phyloP scores from a whole-genome alignment of 2,888 invertebrate genomes.

The Patella depressa region DNA sequence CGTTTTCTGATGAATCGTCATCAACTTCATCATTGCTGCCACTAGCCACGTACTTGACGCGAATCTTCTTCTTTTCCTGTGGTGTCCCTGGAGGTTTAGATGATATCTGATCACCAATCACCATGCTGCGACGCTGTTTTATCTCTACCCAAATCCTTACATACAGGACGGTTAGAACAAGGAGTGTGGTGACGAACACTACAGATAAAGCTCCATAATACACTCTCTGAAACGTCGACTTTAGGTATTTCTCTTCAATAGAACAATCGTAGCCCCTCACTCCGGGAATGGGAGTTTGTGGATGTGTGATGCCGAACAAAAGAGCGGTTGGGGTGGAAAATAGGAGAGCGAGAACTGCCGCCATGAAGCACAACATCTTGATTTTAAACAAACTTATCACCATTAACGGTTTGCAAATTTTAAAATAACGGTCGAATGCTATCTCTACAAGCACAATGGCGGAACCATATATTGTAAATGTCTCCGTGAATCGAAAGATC shows the following conservation, averaged over 20 bases:
- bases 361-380: constrained; percentile 49
- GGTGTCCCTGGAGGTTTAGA: constrained; percentile 26
- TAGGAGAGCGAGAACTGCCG: constrained; percentile 47
- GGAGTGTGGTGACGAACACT: constrained; percentile 48
- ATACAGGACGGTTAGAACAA: constrained; percentile 52
- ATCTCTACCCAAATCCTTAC: constrained; percentile 44
- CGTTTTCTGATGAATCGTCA: constrained; percentile 20
- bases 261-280: constrained; percentile 56
- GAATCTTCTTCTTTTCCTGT: constrained; percentile 29
- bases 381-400: constrained; percentile 51
- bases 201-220: constrained; percentile 48
- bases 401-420: constrained; percentile 57
- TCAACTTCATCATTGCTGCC: constrained; percentile 47
- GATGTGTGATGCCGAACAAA: constrained; percentile 51
- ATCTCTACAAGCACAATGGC: constrained; percentile 57
- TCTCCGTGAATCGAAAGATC: constrained; percentile 51
- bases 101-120: constrained; percentile 38
- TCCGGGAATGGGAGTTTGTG: constrained; percentile 37
- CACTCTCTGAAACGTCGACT: constrained; percentile 41
- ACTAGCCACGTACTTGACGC: constrained; percentile 46
- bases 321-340: constrained; percentile 49
- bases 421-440: constrained; percentile 61
- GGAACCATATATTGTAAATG: constrained; percentile 56
- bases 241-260: constrained; percentile 47
- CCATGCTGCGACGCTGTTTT: constrained; percentile 34